These are phyloP conservation scores for Alloscopus bannaensis DNA, from an alignment of 2,888 invertebrate genomes.

Conservation along the genomic window DNA sequence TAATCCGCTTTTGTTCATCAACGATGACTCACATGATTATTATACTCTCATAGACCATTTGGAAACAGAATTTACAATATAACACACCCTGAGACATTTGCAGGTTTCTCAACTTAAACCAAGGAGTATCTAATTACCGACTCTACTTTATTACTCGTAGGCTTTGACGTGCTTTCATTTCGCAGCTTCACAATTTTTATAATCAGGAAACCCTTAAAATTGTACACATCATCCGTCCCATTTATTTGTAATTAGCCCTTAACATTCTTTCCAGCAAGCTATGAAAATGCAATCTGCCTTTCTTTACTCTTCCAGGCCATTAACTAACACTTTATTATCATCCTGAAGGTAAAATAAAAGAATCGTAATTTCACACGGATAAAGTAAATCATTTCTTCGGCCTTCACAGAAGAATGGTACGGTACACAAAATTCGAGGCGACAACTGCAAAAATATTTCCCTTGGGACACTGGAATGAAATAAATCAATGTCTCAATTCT, in stretches of 20 bases:
- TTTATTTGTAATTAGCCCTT: too few relatives aligned
- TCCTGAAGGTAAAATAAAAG: neutral
- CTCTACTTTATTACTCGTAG: neutral
- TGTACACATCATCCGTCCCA: too few relatives aligned
- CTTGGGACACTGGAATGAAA: neutral
- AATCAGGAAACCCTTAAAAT: too few relatives aligned
- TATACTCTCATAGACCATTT: neutral
- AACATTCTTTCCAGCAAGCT: too few relatives aligned
- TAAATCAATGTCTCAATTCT: constrained; percentile 5
- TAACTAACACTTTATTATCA: too few relatives aligned
- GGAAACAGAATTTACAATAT: neutral
- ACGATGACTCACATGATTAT: too few relatives aligned
- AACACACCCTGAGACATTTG: neutral
- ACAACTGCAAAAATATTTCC: constrained; percentile 6
- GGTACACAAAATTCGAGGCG: constrained; percentile 14
- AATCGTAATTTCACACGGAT: too few relatives aligned
- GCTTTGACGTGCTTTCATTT: too few relatives aligned
- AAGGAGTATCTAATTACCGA: neutral
- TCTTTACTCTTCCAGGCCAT: too few relatives aligned
- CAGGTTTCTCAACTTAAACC: neutral
- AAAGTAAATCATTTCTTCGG: neutral
- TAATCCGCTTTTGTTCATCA: too few relatives aligned
- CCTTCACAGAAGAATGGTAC: neutral
- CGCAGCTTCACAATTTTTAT: too few relatives aligned
- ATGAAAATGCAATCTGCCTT: too few relatives aligned